phyloP scores from a whole-genome alignment of 2,113 vertebrate species.

The Speoplatyrhinus poulsoni region DNA sequence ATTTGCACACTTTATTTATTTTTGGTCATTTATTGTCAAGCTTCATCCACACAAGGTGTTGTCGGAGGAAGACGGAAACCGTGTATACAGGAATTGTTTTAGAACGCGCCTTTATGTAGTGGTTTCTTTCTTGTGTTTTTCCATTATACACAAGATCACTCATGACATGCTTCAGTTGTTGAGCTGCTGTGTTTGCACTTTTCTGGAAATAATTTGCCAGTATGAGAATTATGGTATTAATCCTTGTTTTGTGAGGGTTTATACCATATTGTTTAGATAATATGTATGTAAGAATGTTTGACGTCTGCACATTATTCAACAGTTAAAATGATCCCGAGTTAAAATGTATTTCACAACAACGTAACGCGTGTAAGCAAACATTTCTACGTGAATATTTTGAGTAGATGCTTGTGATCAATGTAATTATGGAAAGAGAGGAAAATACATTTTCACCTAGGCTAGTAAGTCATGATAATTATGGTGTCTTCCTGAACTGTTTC shows the following conservation, averaged over 20 bases:
- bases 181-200: conserved; percentile 18
- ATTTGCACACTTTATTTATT: neutral
- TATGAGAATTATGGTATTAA: neutral
- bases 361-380: neutral
- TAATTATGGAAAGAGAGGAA: conserved; percentile 18
- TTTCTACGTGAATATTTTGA: conserved; percentile 11
- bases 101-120: conserved; percentile 31
- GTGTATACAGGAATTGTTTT: conserved; percentile 19
- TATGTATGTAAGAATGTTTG: neutral
- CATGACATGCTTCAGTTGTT: conserved; percentile 41
- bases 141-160: conserved; percentile 21
- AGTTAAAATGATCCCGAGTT: neutral
- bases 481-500: neutral
- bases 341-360: conserved; percentile 6
- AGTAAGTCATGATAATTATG: neutral
- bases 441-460: conserved; percentile 16
- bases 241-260: conserved; percentile 5
- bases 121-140: conserved; percentile 19
- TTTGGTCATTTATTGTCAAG: conserved; percentile 6
- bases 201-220: conserved; percentile 19
- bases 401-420: conserved; percentile 32
- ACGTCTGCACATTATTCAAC: neutral
- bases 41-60: conserved; percentile 1
- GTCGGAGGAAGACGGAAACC: neutral
- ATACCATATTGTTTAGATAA: conserved; percentile 3